Base-by-base conservation (phyloP, 2,113 vertebrate genomes). In the Columba janthina region DNA sequence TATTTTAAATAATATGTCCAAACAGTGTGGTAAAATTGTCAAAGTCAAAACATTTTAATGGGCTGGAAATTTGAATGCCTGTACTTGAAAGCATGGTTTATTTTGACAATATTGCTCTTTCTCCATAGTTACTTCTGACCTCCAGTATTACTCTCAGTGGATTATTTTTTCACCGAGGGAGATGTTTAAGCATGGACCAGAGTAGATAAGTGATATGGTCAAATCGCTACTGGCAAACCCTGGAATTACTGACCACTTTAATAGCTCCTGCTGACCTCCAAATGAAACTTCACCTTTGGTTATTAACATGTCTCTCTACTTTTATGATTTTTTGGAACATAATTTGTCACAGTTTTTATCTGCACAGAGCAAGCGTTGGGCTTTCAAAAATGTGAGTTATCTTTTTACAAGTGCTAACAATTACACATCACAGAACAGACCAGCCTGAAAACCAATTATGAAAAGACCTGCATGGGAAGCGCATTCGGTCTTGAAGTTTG, bases 291-390 rank as follows among this genome's bases (percentile, higher is more conserved):
- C 98, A 98, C 98, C 98, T 98, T 98, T 97, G 96, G 98, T 98
- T 98, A 98, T 98, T 98, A 98, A 98, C 98, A 98, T 98, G 97
- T 96, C 97, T 98, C 97, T 97, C 97, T 70, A 97, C 98, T 98
- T 98, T 97, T 98, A 98, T 97, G 98, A 98, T 98, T 98, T 98
- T 98, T 98, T 73, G 91, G 97, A 97, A 98, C 97, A 97, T 98
- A 98, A 98, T 98, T 98, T 98, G 98, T 98, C 97, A 98, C 98
- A 98, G 98, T 98, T 98, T 98, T 98, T 98, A 98, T 98, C 98
- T 98, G 97, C 97, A 97, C 97, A 96, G 97, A 98, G 98, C 98
- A 98, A 98, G 97, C 80, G 88, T 97, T 96, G 93, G 96, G 97
- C 97, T 98, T 98, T 98, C 97, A 97, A 97, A 98, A 98, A 95